Evolutionary conservation across 2,888 invertebrate species (phyloP), one percentile per base, ranked within the genome.

Genomic region (Neoascia interrupta): DNA sequence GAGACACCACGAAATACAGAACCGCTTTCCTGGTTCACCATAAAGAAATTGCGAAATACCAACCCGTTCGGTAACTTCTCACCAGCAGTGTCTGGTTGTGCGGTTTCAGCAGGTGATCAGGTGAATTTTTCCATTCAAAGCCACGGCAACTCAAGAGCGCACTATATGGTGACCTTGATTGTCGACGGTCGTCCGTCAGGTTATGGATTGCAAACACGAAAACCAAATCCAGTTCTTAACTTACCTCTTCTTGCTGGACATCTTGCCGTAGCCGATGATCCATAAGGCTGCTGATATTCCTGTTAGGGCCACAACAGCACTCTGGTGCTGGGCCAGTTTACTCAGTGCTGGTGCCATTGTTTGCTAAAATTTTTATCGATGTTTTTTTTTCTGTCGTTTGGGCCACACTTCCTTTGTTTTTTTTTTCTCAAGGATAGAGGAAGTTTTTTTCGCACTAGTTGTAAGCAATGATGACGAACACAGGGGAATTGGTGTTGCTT

Each of bases 271-370:
- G 82, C 90, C 86, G 88, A 91, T 87, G 85, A 90, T 91, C 91
- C 92, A 89, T 84, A 92, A 85, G 39, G 92, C 88, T 23, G 92
- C 91, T 28, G 92, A 91, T 34, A 93, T 90, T 68, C 93, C 92
- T 82, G 92, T 92, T 69, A 92, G 90, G 76, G 92, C 93, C 81
- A 93, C 90, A 92, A 86, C 92, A 81, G 86, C 85, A 83, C 84
- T 87, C 81, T 84, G 93, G 88, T 92, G 92, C 83, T 92, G 92
- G 81, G 93, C 91, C 84, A 93, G 89, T 91, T 94, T 95, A 89
- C 95, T 95, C 81, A 94, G 90, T 86, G 91, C 91, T 83, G 94
- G 94, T 83, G 95, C 94, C 95, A 95, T 94, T 81, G 41, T 81
- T 79, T 61, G 13, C n/a, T 61, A 0, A 6, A 54, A 43, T 43